Evolutionary conservation across 1,140 invertebrate genomes (phyloP).

Genomic region (Atta colombica): DNA sequence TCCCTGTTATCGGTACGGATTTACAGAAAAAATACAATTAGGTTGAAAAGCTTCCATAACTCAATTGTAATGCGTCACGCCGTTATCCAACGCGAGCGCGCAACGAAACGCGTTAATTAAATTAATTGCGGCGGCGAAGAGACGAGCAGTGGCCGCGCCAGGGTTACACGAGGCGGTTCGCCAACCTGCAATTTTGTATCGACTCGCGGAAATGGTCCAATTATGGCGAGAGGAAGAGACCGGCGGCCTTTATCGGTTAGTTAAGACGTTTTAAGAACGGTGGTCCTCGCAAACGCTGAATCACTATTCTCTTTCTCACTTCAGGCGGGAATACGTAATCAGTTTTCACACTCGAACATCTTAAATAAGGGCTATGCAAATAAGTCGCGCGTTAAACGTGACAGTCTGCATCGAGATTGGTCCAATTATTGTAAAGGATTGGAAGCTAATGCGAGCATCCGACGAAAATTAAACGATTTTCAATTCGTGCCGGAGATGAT

Average conservation of each 20-base stretch:
- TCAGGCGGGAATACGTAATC: background rate
- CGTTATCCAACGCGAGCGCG: background rate
- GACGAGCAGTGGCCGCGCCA: background rate
- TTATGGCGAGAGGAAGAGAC: constrained; percentile 22
- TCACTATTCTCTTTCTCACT: constrained; percentile 18
- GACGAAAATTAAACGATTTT: constrained; percentile 32
- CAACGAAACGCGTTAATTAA: constrained; percentile 37
- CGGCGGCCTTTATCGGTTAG: constrained; percentile 44
- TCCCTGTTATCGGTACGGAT: background rate
- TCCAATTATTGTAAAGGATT: constrained; percentile 57
- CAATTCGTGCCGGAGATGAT: constrained; percentile 7
- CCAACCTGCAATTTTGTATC: constrained; percentile 38
- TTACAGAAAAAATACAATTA: background rate
- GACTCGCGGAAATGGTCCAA: constrained; percentile 52
- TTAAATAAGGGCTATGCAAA: constrained; percentile 39
- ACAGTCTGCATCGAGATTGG: background rate
- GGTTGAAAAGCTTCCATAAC: background rate
- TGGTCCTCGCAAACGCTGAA: constrained; percentile 3
- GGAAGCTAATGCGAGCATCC: background rate
- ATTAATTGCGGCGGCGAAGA: constrained; percentile 43
- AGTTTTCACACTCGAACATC: constrained; percentile 41
- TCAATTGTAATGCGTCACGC: constrained; percentile 12
- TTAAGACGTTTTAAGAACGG: constrained; percentile 49
- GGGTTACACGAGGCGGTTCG: background rate
- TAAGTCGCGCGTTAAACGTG: constrained; percentile 18